These are phyloP conservation scores for Notospermus geniculatus DNA, from an alignment of 1,140 invertebrate genomes.

Conservation along the genomic window DNA sequence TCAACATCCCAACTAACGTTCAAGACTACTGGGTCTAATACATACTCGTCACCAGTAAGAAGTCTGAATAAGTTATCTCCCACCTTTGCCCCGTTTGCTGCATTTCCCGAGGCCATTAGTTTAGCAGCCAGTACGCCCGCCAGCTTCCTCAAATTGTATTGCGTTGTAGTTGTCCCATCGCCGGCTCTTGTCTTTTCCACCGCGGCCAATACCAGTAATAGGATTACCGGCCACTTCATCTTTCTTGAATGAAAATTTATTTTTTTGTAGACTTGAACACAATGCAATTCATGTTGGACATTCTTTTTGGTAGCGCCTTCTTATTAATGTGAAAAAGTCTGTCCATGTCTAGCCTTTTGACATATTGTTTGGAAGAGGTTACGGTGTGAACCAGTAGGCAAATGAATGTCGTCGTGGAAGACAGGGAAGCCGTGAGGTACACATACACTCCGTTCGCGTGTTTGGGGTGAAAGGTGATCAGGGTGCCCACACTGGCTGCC, in stretches of 20 bases:
- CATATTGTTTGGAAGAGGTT: neutral
- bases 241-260: no score
- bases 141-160: slow-evolving; percentile 1
- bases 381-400: neutral
- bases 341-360: neutral
- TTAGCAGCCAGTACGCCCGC: neutral
- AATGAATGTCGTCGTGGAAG: neutral
- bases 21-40: neutral
- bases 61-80: slow-evolving; percentile 7
- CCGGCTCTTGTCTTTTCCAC: neutral
- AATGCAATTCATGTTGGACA: neutral
- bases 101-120: neutral
- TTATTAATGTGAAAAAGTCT: neutral
- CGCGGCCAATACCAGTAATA: no score
- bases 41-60: slow-evolving; percentile 2
- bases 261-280: neutral
- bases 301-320: neutral
- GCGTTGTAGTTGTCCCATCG: neutral
- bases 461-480: neutral
- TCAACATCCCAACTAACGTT: no score
- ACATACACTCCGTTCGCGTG: slow-evolving; percentile 3
- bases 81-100: neutral
- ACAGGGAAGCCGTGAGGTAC: neutral
- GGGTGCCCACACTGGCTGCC: neutral
- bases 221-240: no score